A percentile compares a stretch with the other conserved stretches of the same genome.
Evolutionary conservation across 2,113 vertebrate genomes (phyloP).

Genomic region (Lepus timidus): DNA sequence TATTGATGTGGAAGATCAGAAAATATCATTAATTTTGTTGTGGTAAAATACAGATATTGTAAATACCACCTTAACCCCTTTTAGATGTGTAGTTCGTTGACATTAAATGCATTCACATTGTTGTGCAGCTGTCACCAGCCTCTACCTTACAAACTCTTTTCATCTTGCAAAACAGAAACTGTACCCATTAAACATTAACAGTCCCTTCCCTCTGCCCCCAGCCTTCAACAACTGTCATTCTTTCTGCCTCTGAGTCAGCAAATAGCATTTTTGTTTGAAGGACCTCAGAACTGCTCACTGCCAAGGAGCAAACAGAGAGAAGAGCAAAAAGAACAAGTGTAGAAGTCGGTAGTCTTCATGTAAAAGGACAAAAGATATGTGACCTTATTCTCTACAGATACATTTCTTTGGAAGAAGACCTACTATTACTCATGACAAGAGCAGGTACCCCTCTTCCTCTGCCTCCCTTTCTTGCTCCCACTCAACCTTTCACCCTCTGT

Average conservation of each 20-base stretch:
- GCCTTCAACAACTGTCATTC: no score
- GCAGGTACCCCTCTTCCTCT: background rate
- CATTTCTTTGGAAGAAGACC: background rate
- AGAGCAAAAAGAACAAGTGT: background rate
- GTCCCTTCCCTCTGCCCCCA: no score
- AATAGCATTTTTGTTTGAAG: constrained; percentile 1
- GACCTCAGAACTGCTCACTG: background rate
- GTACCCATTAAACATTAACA: background rate
- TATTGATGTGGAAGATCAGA: background rate
- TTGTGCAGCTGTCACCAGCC: background rate
- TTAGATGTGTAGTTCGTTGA: background rate
- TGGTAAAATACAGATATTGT: background rate
- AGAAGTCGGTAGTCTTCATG: background rate
- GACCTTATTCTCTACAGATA: background rate
- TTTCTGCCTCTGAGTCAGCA: constrained; percentile 1
- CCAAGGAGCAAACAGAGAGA: background rate
- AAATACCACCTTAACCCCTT: background rate
- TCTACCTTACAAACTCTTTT: background rate
- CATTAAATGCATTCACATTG: background rate
- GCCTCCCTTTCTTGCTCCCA: background rate
- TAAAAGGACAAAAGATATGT: background rate
- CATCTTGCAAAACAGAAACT: background rate
- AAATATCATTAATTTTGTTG: background rate
- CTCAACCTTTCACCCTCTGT: background rate
- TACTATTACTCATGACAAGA: background rate